Evolutionary conservation across 1,140 invertebrate genomes (phyloP).

Genomic region (Ganaspis sp.): DNA sequence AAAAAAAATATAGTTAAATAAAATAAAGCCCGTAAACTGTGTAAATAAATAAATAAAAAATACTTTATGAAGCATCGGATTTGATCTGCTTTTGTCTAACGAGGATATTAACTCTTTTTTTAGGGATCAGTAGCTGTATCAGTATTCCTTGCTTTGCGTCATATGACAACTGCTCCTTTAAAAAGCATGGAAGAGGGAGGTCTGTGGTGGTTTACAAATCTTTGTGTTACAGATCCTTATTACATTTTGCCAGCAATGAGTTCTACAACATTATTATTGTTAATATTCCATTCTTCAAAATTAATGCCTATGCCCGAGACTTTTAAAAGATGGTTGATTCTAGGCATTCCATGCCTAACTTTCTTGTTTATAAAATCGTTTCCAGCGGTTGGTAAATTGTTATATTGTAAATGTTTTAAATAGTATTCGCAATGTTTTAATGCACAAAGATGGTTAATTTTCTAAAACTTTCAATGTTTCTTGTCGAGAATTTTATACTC

Average conservation of each 20-base stretch:
- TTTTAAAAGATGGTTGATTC: not conserved
- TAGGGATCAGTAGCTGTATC: conserved; percentile 92
- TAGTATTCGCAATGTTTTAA: too few species aligned
- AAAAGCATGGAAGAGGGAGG: conserved; percentile 92
- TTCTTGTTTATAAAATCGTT: conserved; percentile 92
- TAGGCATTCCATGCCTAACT: conserved; percentile 86
- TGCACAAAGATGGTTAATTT: too few species aligned
- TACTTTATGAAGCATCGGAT: too few species aligned
- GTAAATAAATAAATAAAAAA: too few species aligned
- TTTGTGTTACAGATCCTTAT: conserved; percentile 93
- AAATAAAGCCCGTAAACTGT: too few species aligned
- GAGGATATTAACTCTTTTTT: conserved; percentile 49
- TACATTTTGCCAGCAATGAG: conserved; percentile 92
- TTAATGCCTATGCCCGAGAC: not conserved
- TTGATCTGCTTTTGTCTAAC: too few species aligned
- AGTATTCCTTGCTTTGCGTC: conserved; percentile 89
- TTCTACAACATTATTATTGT: conserved; percentile 83
- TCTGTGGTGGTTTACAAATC: conserved; percentile 93
- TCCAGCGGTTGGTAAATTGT: conserved; percentile 80
- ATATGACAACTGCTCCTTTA: conserved; percentile 91
- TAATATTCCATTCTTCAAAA: not conserved
- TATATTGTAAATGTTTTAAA: not conserved
- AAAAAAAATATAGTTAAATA: too few species aligned
- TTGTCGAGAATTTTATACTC: too few species aligned
- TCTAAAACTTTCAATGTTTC: too few species aligned